These are phyloP conservation scores for Microtus ochrogaster DNA, from an alignment of 2,113 vertebrate species.

Conservation along the genomic window DNA sequence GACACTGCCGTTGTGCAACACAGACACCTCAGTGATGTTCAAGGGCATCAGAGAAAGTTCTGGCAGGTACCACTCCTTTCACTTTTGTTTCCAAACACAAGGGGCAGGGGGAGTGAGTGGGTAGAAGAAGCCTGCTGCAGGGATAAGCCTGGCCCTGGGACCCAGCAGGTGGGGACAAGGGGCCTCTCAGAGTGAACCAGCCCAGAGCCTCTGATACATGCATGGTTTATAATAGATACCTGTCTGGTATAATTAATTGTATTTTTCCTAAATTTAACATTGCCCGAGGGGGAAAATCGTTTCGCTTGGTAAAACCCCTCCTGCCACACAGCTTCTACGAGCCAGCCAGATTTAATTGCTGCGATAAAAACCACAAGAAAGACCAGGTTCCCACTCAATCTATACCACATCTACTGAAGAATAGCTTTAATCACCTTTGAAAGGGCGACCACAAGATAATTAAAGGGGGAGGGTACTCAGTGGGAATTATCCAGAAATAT, in stretches of 20 bases:
- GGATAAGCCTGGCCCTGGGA: slow-evolving; percentile 54
- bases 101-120: too few species aligned
- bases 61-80: slow-evolving; percentile 17
- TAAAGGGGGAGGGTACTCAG: slow-evolving; percentile 94
- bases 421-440: slow-evolving; percentile 95
- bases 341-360: slow-evolving; percentile 96
- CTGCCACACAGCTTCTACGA: slow-evolving; percentile 94
- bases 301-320: slow-evolving; percentile 91
- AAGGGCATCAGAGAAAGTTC: slow-evolving; percentile 54
- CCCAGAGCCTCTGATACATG: slow-evolving; percentile 84
- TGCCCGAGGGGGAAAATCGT: slow-evolving; percentile 91
- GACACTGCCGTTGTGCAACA: neutral
- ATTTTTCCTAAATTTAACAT: slow-evolving; percentile 95
- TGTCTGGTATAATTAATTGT: slow-evolving; percentile 97
- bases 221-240: slow-evolving; percentile 91
- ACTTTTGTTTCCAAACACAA: slow-evolving; percentile 16
- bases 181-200: slow-evolving; percentile 75
- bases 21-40: neutral
- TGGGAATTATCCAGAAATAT: slow-evolving; percentile 90
- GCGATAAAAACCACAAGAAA: slow-evolving; percentile 97
- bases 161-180: neutral
- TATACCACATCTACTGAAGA: slow-evolving; percentile 93
- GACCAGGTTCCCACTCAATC: slow-evolving; percentile 96
- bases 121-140: neutral
- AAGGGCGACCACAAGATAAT: slow-evolving; percentile 96